These are phyloP conservation scores for Drosophila dunni DNA, from an alignment of 1,140 invertebrate genomes.

Conservation along the genomic window DNA sequence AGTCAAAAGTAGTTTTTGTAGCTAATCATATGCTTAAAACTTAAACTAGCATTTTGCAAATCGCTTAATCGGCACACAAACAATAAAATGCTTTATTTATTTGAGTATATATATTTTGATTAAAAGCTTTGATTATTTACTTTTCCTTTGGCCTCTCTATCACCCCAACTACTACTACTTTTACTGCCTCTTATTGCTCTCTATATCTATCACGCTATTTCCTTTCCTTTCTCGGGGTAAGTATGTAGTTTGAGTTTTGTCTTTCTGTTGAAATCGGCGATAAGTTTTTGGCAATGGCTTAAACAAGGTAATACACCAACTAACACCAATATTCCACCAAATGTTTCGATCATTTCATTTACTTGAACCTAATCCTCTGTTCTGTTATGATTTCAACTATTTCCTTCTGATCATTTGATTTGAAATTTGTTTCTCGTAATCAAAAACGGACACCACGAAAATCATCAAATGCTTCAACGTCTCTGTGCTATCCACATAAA, in stretches of 20 bases:
- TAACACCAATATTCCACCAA: conserved; percentile 39
- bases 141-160: conserved; percentile 20
- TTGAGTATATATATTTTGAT: conserved; percentile 36
- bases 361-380: conserved; percentile 10
- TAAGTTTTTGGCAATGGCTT: conserved; percentile 15
- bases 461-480: conserved; percentile 75
- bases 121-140: conserved; percentile 31
- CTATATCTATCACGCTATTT: conserved; percentile 14
- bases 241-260: conserved; percentile 52
- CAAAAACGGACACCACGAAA: conserved; percentile 63
- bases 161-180: conserved; percentile 13
- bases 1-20: conserved; percentile 65
- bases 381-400: conserved; percentile 13
- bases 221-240: conserved; percentile 58
- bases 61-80: conserved; percentile 37
- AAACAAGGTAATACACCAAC: conserved; percentile 50
- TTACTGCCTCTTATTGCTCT: conserved; percentile 15
- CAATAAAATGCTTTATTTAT: conserved; percentile 55
- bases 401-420: neutral
- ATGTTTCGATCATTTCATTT: conserved; percentile 54
- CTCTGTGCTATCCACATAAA: conserved; percentile 29
- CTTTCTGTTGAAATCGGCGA: conserved; percentile 37
- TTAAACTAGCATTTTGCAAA: conserved; percentile 38
- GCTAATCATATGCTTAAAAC: conserved; percentile 28
- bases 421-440: conserved; percentile 20